Base-by-base conservation (phyloP, 2,113 vertebrate species). In the Meriones unguiculatus region DNA sequence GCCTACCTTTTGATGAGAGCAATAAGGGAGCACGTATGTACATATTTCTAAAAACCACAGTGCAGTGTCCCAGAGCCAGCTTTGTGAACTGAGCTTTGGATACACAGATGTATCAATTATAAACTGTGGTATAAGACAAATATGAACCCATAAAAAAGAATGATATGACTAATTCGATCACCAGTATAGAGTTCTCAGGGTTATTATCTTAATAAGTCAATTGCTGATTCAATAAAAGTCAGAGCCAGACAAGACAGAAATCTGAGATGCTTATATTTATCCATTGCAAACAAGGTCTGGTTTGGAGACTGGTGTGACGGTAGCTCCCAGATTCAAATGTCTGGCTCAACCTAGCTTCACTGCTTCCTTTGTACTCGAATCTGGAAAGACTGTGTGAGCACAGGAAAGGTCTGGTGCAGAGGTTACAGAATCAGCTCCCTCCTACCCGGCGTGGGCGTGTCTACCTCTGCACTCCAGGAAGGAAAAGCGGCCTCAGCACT, bases 151-250 rank as follows among this genome's bases (percentile, higher is more conserved):
- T 18, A 84, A 22, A 62, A 89, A 72, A 90, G 28, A 35, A 22
- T 46, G 5, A 87, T 50, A 30, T 65, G 13, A 86, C 88, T 92
- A 82, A 72, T 54, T 38, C 18, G 65, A 87, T 82, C 46, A 32
- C 54, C 10, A 59, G 54, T 72, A 87, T 52, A 30, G 30, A 62
- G 17, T 82, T 95, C 82, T 93, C 69, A 92, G 86, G 59, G 1
- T 11, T 84, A 87, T 88, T 75, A 52, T 62, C 80, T 88, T 92
- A 85, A 77, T 72, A 96, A 95, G 5, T 89, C 17, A 90, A 93
- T 6, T 78, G 1, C 10, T 84, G 18, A 92, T 88, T 96, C 84
- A 94, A 92, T 95, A 91, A 75, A 41, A 85, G 65, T 80, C 46
- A 91, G 28, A 96, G 20, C 4, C 87, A 87, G 46, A 91, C 67